Evolutionary conservation across 64 coral and sea anemone genomes (phyloP).

Genomic region (Acropora tenuis): DNA sequence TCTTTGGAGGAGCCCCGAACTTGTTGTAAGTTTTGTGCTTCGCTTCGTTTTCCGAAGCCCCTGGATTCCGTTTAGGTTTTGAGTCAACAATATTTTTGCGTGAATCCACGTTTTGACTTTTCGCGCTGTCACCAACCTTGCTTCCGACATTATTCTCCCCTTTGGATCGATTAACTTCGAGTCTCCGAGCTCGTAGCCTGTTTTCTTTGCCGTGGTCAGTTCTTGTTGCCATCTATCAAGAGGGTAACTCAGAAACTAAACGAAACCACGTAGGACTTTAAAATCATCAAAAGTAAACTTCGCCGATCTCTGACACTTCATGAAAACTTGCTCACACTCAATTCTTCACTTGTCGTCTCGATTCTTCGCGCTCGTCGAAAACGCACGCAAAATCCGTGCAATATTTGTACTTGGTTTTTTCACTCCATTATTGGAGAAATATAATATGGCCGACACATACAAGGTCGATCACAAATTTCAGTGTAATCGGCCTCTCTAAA

Average conservation of each 20-base stretch:
- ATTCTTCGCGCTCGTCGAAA: background rate
- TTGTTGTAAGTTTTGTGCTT: conserved; percentile 53
- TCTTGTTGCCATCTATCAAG: conserved; percentile 69
- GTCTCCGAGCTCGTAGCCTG: conserved; percentile 60
- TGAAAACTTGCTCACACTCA: background rate
- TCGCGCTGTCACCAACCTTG: background rate
- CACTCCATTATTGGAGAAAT: conserved; percentile 22
- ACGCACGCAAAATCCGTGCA: background rate
- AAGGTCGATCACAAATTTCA: background rate
- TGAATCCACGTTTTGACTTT: conserved; percentile 14
- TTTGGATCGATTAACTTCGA: conserved; percentile 38
- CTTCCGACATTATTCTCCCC: conserved; percentile 17
- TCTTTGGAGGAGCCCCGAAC: conserved; percentile 66
- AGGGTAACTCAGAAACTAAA: background rate
- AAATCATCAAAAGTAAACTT: background rate
- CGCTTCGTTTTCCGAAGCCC: conserved; percentile 24
- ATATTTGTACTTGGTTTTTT: conserved; percentile 24
- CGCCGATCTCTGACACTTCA: background rate
- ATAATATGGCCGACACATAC: conserved; percentile 34
- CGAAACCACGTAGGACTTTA: background rate
- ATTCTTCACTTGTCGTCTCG: background rate
- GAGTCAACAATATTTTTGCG: conserved; percentile 72
- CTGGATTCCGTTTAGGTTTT: conserved; percentile 68
- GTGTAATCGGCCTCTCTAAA: background rate
- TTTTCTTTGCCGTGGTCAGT: conserved; percentile 70